Base-by-base conservation (phyloP, 2,888 invertebrate genomes). In the Sesia apiformis region DNA sequence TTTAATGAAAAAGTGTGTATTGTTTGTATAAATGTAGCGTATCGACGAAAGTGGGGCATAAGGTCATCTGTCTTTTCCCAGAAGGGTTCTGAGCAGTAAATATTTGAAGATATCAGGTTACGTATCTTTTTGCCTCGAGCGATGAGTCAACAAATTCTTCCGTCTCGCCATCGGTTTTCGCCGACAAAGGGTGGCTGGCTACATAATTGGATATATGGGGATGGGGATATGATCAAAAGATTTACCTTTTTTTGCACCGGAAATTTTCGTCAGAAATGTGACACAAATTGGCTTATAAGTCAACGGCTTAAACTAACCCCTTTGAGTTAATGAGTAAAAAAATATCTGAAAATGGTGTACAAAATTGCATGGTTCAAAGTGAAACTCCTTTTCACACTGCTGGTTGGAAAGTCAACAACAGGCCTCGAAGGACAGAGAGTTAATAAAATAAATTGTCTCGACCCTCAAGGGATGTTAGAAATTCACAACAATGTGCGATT, bases 11-110 rank as follows among this genome's bases (percentile, higher is more conserved):
- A 46, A 8, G 46, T 5, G 57, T 56, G 56, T 63, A 70, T 73
- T 75, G 71, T 76, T 72, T 73, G 61, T 70, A 58, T 69, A 74
- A 74, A 73, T 69, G 64, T 61, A 56, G 56, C 58, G 70, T 62
- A 62, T 61, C 59, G 46, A 64, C 64, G 69, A 78, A 81, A 78
- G 72, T 79, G 63, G 76, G 71, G 59, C 69, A 77, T 67, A 74
- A 74, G 81, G 78, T 76, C 76, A 70, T 63, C 40, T 65, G 59
- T 55, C 61, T 63, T 66, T 61, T 59, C 64, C 58, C 62, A 53
- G 60, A 58, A 61, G 63, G 63, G 65, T 60, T 62, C 66, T 67
- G 67, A 61, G 58, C 56, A 59, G 61, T 64, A 64, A 66, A 67
- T 69, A 63, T 72, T 69, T 64, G 60, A 61, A 55, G 59, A 60